Conservation (phyloP, 2,888 invertebrate genomes). For the Rhaphigaster nebulosa region DNA sequence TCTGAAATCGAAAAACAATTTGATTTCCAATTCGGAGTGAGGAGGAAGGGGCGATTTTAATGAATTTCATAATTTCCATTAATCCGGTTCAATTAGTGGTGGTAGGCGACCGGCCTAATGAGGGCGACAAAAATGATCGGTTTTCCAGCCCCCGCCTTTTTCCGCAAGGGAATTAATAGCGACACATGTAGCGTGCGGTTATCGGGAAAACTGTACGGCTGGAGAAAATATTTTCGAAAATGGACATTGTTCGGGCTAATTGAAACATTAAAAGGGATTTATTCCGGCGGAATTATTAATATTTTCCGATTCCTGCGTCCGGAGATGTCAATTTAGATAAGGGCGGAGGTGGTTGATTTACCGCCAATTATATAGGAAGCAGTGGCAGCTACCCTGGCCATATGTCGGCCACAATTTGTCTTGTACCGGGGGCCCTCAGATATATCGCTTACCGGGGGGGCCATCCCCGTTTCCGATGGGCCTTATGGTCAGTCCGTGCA, state of each 20-base stretch:
- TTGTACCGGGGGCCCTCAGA: conserved; percentile 25
- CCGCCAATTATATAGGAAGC: conserved; percentile 56
- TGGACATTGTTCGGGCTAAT: conserved; percentile 59
- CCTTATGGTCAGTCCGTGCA: background rate
- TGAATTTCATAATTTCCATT: conserved; percentile 45
- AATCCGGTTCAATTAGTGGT: background rate
- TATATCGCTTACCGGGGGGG: conserved; percentile 39
- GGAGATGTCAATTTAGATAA: conserved; percentile 59
- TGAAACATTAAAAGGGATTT: conserved; percentile 61
- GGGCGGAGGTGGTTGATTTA: conserved; percentile 48
- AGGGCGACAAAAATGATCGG: conserved; percentile 35
- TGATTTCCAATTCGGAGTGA: conserved; percentile 4
- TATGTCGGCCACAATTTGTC: conserved; percentile 53
- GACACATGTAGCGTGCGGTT: conserved; percentile 31
- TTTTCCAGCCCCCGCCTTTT: conserved; percentile 24
- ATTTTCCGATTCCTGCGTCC: background rate
- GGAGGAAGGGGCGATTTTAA: background rate
- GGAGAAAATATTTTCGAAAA: conserved; percentile 44
- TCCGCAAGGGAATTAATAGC: conserved; percentile 16
- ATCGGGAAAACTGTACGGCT: conserved; percentile 27
- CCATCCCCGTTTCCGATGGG: background rate
- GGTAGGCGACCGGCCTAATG: conserved; percentile 21
- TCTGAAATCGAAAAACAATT: conserved; percentile 22
- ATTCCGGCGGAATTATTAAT: conserved; percentile 46
- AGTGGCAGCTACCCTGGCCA: conserved; percentile 31